Conservation (phyloP, 2,113 vertebrate species). For the Platycercus adscitus region DNA sequence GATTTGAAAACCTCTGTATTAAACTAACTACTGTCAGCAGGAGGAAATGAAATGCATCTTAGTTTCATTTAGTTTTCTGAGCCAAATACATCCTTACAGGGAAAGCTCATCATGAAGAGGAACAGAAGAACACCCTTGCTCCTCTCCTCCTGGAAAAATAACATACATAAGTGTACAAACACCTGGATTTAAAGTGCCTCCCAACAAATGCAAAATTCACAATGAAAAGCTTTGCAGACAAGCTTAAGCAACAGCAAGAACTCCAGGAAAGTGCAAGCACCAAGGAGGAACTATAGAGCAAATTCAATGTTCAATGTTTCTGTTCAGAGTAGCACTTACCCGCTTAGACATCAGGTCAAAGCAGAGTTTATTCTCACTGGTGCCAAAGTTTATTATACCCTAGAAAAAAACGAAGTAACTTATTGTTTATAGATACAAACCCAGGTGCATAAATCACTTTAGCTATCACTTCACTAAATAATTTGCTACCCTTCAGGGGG, state of each 20-base stretch:
- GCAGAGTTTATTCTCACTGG: conserved; percentile 94
- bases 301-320: not conserved
- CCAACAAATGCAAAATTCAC: not conserved
- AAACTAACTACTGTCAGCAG: not conserved
- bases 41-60: not conserved
- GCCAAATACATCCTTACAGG: not conserved
- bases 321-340: conserved; percentile 72
- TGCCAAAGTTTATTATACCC: conserved; percentile 91
- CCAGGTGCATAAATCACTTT: not conserved
- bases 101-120: not conserved
- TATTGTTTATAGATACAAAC: not conserved
- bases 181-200: not conserved
- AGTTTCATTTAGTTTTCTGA: not conserved
- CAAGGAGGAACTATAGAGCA: not conserved
- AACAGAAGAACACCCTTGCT: not conserved
- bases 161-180: not conserved
- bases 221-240: not conserved
- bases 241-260: not conserved
- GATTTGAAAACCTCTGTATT: not conserved
- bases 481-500: not conserved
- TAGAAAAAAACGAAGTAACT: conserved; percentile 38
- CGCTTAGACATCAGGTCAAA: conserved; percentile 85
- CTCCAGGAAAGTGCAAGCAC: not conserved
- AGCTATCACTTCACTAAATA: not conserved
- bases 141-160: not conserved